Conservation (phyloP, 2,888 invertebrate species). For the Branchipolynoe longqiensis region DNA sequence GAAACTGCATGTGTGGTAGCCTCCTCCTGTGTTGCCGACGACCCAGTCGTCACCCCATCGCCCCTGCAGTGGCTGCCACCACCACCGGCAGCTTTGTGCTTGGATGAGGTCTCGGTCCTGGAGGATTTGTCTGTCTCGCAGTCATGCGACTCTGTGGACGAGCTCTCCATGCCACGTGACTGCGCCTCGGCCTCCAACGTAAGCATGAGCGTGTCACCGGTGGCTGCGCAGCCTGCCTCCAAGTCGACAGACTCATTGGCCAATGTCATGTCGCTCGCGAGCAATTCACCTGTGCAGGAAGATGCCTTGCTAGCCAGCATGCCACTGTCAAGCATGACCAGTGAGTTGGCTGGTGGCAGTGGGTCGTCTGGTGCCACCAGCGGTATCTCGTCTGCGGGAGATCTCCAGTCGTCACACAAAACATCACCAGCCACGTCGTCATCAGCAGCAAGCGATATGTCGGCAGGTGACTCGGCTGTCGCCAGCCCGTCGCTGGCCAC, state of each 20-base stretch:
- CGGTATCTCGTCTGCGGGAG: slow-evolving; percentile 28
- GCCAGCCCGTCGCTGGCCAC: slow-evolving; percentile 42
- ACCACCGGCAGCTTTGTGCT: background rate
- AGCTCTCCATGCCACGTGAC: slow-evolving; percentile 21
- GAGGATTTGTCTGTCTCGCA: slow-evolving; percentile 43
- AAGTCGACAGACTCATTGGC: slow-evolving; percentile 47
- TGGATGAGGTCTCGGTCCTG: slow-evolving; percentile 17
- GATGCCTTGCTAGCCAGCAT: slow-evolving; percentile 48
- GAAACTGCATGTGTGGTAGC: background rate
- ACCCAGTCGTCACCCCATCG: background rate
- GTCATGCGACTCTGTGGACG: slow-evolving; percentile 38
- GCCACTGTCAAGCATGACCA: slow-evolving; percentile 19
- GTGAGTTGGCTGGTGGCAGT: background rate
- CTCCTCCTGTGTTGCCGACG: background rate
- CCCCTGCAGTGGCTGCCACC: background rate
- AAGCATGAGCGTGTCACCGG: slow-evolving; percentile 31
- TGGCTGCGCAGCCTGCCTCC: slow-evolving; percentile 7
- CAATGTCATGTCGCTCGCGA: slow-evolving; percentile 49
- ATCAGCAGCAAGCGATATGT: slow-evolving; percentile 42
- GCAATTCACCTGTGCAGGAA: slow-evolving; percentile 38
- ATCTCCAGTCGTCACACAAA: slow-evolving; percentile 26
- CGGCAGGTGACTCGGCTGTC: slow-evolving; percentile 32
- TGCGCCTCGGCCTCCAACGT: slow-evolving; percentile 36
- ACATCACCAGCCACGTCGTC: slow-evolving; percentile 38
- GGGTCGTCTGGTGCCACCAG: slow-evolving; percentile 14